Base-by-base conservation (phyloP, 2,888 invertebrate genomes). In the Bursaphelenchus okinawaensis region DNA sequence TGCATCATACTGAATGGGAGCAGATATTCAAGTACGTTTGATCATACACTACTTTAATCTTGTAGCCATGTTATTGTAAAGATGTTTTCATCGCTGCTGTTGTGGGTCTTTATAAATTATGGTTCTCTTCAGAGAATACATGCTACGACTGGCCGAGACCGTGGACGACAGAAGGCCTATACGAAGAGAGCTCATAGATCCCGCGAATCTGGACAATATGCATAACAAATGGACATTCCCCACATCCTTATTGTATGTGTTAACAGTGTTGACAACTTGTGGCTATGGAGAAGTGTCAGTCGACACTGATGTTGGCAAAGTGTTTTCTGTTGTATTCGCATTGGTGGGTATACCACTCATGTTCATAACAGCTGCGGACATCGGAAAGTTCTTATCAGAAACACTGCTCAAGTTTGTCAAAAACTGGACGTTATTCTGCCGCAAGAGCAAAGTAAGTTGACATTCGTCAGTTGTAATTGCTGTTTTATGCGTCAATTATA, bases 281-380 rank as follows among this genome's bases (percentile, higher is more conserved):
- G 82, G 82, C 59, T 82, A 82, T 68, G 81, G 82, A 28, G 81
- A 82, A 68, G 82, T 82, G 12, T 81, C 79, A 7, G 83, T 83
- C 1, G 76, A 82, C 65, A 82, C 82, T 24, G 76, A 82, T 62
- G 72, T 73, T 8, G 82, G 82, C 40, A 82, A 82, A 67, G 73
- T 82, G 20, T 82, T 82, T 63, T 77, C 82, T 0, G 82, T 82
- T 0, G 77, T 74, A 9, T 82, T 82, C 64, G 82, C 82, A 0
- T 73, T 82, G 12, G 76, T 82, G 51, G 82, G 82, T 58, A 82
- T 82, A 57, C 82, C 82, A 20, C 71, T 82, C 31, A 82, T 82
- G 82, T 82, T 82, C 78, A 82, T 82, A 64, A 82, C 82, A n/a
- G 82, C 82, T 19, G 82, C 82, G 7, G 82, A 82, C 67, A 82